Conservation (phyloP, 2,888 invertebrate species). For the Diarsia rubi region DNA sequence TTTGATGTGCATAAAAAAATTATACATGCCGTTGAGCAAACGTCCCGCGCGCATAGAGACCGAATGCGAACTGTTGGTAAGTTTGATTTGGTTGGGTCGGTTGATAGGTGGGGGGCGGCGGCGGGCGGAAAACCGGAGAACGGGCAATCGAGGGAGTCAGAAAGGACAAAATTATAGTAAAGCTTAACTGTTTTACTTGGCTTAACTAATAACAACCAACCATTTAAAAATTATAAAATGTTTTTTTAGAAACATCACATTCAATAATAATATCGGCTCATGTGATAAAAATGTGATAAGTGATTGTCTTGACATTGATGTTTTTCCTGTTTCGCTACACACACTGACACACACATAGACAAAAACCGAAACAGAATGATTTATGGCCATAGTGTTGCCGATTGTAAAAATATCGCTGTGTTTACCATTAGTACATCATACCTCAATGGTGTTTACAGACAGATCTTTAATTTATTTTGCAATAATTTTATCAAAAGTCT, state of each 20-base stretch:
- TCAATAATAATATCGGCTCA: slow-evolving; percentile 29
- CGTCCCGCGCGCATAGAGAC: slow-evolving; percentile 89
- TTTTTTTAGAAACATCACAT: slow-evolving; percentile 34
- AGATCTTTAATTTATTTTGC: background rate
- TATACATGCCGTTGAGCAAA: slow-evolving; percentile 87
- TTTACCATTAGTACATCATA: too few species aligned
- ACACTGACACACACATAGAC: slow-evolving; percentile 52
- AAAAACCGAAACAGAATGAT: slow-evolving; percentile 52
- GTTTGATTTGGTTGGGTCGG: slow-evolving; percentile 82
- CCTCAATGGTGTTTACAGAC: too few species aligned
- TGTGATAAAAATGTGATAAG: slow-evolving; percentile 56
- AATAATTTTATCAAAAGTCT: background rate
- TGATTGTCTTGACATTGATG: slow-evolving; percentile 72
- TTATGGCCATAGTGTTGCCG: slow-evolving; percentile 51
- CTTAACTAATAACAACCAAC: slow-evolving; percentile 5
- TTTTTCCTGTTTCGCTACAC: slow-evolving; percentile 69
- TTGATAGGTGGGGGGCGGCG: slow-evolving; percentile 74
- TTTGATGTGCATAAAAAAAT: slow-evolving; percentile 89
- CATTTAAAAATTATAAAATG: slow-evolving; percentile 44
- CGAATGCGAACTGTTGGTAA: slow-evolving; percentile 91
- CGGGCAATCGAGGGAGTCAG: slow-evolving; percentile 83
- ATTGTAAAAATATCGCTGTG: slow-evolving; percentile 40
- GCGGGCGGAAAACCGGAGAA: slow-evolving; percentile 88
- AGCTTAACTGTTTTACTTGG: slow-evolving; percentile 52
- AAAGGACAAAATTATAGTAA: slow-evolving; percentile 77